These are phyloP conservation scores for Drosophila kokeensis DNA, from an alignment of 2,888 invertebrate genomes.

Conservation along the genomic window DNA sequence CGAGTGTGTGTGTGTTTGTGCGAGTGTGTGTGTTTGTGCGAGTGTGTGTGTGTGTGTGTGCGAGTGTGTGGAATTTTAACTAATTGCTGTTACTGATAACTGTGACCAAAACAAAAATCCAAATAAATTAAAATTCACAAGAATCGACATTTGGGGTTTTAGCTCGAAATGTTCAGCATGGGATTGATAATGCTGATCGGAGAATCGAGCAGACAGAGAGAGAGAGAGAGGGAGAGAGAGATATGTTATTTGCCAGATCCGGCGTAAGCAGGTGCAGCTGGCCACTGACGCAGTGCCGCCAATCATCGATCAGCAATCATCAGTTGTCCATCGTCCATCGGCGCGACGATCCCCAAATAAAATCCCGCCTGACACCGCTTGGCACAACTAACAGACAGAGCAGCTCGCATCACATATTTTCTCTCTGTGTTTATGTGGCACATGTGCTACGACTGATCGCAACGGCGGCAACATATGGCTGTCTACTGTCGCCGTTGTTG, in stretches of 20 bases:
- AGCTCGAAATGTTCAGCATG: conserved; percentile 2
- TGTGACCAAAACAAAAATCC: conserved; percentile 25
- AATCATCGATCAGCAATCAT: conserved; percentile 6
- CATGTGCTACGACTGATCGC: conserved; percentile 40
- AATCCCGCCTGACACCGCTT: conserved; percentile 81
- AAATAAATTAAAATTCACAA: conserved; percentile 19
- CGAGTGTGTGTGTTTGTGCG: background rate
- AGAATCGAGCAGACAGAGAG: background rate
- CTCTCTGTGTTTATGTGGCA: conserved; percentile 25
- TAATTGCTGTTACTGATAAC: conserved; percentile 38
- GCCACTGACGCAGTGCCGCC: conserved; percentile 17
- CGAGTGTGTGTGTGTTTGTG: background rate
- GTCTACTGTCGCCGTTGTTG: conserved; percentile 33
- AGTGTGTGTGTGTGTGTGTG: background rate
- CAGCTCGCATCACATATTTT: background rate
- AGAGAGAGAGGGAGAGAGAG: background rate
- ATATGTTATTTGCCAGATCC: conserved; percentile 4
- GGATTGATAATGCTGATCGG: conserved; percentile 2
- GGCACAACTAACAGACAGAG: conserved; percentile 65
- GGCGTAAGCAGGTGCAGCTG: conserved; percentile 46
- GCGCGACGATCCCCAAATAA: conserved; percentile 5
- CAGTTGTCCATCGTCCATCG: conserved; percentile 4
- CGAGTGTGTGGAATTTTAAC: conserved; percentile 34
- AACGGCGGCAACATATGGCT: conserved; percentile 42
- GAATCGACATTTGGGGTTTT: conserved; percentile 25